These are phyloP conservation scores for Cochlearius cochlearius DNA, from an alignment of 2,113 vertebrate genomes.

Conservation along the genomic window DNA sequence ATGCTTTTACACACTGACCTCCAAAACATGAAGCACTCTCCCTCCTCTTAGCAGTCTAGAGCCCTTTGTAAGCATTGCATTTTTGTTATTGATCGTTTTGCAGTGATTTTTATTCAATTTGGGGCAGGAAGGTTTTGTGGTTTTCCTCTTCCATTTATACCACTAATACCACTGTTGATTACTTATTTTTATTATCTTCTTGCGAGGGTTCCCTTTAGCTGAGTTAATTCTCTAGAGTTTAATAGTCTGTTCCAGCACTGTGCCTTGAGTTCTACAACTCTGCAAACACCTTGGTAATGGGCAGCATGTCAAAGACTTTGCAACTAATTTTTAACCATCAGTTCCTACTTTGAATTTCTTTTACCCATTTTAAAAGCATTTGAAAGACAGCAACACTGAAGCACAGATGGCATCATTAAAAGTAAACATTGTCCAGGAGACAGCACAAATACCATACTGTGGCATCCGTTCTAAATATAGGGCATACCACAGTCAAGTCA, in stretches of 20 bases:
- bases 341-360: neutral
- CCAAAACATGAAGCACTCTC: neutral
- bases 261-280: neutral
- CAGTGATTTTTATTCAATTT: neutral
- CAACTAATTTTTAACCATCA: neutral
- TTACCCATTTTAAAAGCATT: neutral
- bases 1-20: neutral
- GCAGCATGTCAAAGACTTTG: neutral
- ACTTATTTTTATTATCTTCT: neutral
- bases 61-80: neutral
- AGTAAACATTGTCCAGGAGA: slow-evolving; percentile 12
- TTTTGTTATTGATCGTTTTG: neutral
- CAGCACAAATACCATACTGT: slow-evolving; percentile 14
- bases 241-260: neutral
- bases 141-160: neutral
- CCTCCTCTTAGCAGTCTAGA: neutral
- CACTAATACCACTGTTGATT: neutral
- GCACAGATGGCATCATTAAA: neutral
- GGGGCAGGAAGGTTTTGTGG: neutral
- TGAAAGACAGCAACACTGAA: neutral
- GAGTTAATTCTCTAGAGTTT: neutral
- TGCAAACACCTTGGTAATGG: neutral
- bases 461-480: slow-evolving; percentile 21
- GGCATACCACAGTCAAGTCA: neutral
- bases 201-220: neutral